Evolutionary conservation across 2,797 vertebrate species (phyloP).

Genomic region (Coilia nasus): DNA sequence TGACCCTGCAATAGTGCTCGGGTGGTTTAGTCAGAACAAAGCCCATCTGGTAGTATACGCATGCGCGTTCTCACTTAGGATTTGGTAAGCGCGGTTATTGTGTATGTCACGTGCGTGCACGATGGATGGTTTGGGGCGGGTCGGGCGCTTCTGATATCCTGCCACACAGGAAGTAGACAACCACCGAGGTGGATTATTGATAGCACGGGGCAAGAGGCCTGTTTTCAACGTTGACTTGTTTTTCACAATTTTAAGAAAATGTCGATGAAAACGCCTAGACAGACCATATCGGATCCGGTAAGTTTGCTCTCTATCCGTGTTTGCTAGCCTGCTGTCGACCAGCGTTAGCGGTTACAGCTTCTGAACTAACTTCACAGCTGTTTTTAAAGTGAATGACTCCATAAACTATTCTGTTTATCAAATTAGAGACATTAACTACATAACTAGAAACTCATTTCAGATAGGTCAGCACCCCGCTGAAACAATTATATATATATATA

Average conservation of each 20-base stretch:
- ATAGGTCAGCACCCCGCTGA: too few relatives aligned
- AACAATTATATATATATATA: too few relatives aligned
- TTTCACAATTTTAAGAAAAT: constrained; percentile 48
- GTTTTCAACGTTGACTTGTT: background rate
- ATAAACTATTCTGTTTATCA: too few relatives aligned
- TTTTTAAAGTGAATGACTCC: too few relatives aligned
- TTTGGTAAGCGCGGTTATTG: too few relatives aligned
- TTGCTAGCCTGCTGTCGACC: background rate
- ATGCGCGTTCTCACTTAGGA: too few relatives aligned
- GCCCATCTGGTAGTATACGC: too few relatives aligned
- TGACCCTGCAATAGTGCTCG: too few relatives aligned
- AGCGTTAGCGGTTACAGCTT: background rate
- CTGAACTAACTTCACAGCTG: background rate
- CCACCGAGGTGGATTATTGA: background rate
- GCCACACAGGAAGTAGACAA: background rate
- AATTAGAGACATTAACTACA: too few relatives aligned
- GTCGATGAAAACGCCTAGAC: constrained; percentile 68
- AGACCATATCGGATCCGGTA: constrained; percentile 70
- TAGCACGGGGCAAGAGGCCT: background rate
- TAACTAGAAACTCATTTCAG: too few relatives aligned
- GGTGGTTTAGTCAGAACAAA: too few relatives aligned
- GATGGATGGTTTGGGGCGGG: background rate
- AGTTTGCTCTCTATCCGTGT: constrained; percentile 27
- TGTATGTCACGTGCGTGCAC: background rate
- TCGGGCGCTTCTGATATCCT: background rate